These are phyloP conservation scores for Phoenicopterus ruber DNA, from an alignment of 2,113 vertebrate species.

Conservation along the genomic window DNA sequence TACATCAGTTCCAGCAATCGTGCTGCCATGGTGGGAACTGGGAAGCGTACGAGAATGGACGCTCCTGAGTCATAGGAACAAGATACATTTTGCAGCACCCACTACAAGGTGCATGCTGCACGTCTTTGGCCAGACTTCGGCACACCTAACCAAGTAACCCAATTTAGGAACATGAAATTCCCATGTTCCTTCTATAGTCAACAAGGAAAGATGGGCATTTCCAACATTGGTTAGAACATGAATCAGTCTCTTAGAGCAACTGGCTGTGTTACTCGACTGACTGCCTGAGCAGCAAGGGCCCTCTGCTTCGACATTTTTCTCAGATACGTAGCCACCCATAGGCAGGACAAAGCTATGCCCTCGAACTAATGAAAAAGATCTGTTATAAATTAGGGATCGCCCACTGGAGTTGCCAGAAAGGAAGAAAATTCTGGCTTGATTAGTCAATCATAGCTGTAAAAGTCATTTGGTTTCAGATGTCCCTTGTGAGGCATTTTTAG, in stretches of 20 bases:
- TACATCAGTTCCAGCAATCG: background rate
- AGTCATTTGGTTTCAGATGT: conserved; percentile 16
- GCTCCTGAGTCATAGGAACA: background rate
- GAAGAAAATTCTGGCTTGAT: conserved; percentile 14
- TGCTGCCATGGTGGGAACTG: background rate
- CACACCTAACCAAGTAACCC: background rate
- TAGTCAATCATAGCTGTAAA: conserved; percentile 9
- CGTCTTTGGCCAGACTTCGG: background rate
- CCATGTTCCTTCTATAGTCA: background rate
- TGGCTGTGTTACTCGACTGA: background rate
- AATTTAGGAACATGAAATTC: background rate
- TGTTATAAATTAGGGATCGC: background rate
- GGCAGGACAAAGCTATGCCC: background rate
- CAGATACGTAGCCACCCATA: background rate
- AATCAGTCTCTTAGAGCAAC: background rate
- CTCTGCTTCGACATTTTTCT: background rate
- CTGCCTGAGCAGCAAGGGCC: background rate
- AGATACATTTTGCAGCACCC: too few species aligned
- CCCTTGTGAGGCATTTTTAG: conserved; percentile 29
- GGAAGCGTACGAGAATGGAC: background rate
- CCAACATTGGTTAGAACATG: background rate
- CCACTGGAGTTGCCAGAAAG: background rate
- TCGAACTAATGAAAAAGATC: background rate
- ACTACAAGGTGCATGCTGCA: background rate
- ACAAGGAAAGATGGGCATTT: background rate